Evolutionary conservation across 2,113 vertebrate species (phyloP), one percentile per base, ranked within the genome.

Genomic region (Alethe diademata): DNA sequence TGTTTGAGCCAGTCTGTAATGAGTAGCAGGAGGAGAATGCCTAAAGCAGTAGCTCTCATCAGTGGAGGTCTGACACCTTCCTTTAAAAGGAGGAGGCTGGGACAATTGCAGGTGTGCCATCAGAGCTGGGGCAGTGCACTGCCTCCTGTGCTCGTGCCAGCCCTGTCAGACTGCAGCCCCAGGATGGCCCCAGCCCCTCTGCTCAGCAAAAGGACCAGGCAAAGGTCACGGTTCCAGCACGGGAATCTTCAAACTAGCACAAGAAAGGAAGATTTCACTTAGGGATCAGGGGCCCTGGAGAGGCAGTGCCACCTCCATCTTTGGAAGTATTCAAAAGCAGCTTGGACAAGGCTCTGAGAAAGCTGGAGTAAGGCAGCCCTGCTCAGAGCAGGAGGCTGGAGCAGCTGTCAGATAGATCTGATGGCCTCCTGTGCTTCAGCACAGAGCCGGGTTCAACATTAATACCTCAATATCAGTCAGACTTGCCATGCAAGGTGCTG

Each of bases 41-140:
- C 28, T 69, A 73, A 88, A 93, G n/a, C 35, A 66, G 19, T 24
- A 89, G 14, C 5, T 33, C 0, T 67, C 9, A 25, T 36, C 43
- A 64, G 1, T 15, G 17, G 22, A 93, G n/a, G 12, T 8, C 78
- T 78, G 53, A 22, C 31, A 90, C 19, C 33, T 78, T 87, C 45
- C 20, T 95, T 70, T 70, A 35, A 66, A 62, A 70, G 26, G 24
- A 85, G 36, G 36, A 90, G 56, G 14, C 24, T 40, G 13, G 28
- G 36, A 62, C 42, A 18, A 16, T 62, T 80, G 14, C 42, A 76
- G 50, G 25, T 6, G 13, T n/a, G 7, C 17, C 0, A 0, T 33
- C 62, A 79, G 29, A 79, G 62, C 62, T 65, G 48, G 19, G n/a
- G 40, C 24, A 17, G n/a, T 20, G n/a, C 14, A 3, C 22, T 61